These are phyloP conservation scores for Nycteola revayana DNA, from an alignment of 2,888 invertebrate species.

Conservation along the genomic window DNA sequence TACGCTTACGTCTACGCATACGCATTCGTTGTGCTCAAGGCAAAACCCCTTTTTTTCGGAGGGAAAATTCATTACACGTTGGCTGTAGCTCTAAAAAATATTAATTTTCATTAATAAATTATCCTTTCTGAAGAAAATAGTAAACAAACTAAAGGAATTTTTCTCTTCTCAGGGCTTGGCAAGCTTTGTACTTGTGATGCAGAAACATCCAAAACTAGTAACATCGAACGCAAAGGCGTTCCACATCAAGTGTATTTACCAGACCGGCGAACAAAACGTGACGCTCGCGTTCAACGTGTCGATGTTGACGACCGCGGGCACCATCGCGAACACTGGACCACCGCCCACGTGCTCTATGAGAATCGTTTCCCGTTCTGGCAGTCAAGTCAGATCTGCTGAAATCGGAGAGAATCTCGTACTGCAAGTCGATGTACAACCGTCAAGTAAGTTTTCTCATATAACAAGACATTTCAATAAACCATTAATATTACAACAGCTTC, in stretches of 20 bases:
- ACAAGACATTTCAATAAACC: too few species aligned
- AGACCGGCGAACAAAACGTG: constrained; percentile 95
- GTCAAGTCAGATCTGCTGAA: constrained; percentile 94
- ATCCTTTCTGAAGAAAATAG: too few species aligned
- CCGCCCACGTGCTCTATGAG: constrained; percentile 96
- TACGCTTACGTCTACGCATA: too few species aligned
- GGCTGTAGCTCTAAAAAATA: too few species aligned
- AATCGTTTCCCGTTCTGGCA: constrained; percentile 92
- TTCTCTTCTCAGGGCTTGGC: constrained; percentile 88
- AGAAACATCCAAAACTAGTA: constrained; percentile 97
- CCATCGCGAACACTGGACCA: constrained; percentile 96
- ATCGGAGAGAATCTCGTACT: constrained; percentile 94
- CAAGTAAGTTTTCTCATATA: constrained; percentile 68
- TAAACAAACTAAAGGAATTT: constrained; percentile 1
- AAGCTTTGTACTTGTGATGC: constrained; percentile 96
- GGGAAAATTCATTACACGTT: too few species aligned
- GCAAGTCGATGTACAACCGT: constrained; percentile 92
- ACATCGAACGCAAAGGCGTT: constrained; percentile 98
- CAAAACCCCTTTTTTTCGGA: too few species aligned
- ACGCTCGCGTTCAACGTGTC: constrained; percentile 97
- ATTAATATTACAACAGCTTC: too few species aligned
- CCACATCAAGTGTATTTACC: constrained; percentile 97
- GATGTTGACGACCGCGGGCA: constrained; percentile 96
- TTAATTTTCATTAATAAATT: too few species aligned
- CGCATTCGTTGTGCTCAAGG: too few species aligned